These are phyloP conservation scores for Hedya salicella DNA, from an alignment of 2,888 invertebrate species.

Conservation along the genomic window DNA sequence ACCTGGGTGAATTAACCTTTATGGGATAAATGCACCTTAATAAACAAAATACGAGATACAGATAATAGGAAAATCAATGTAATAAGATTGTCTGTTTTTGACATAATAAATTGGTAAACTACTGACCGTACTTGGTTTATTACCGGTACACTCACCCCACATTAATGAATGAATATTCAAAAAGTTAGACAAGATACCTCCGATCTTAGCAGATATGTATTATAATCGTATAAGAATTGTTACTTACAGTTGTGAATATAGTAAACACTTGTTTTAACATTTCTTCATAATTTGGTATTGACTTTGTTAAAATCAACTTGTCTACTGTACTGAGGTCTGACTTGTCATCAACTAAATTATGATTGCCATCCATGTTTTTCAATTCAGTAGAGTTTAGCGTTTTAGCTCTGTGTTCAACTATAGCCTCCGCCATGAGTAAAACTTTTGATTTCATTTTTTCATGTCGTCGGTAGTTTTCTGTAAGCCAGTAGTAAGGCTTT, in stretches of 20 bases:
- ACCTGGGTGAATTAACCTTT: too few species aligned
- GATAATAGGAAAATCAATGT: too few species aligned
- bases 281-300: constrained; percentile 59
- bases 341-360: constrained; percentile 44
- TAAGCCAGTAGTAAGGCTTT: constrained; percentile 65
- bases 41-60: too few species aligned
- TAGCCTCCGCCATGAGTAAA: constrained; percentile 52
- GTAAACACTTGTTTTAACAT: constrained; percentile 68
- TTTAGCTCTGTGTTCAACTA: constrained; percentile 54
- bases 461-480: constrained; percentile 48
- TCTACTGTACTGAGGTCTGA: constrained; percentile 67
- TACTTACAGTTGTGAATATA: constrained; percentile 72
- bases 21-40: too few species aligned
- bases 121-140: too few species aligned
- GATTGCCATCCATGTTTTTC: background rate
- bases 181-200: too few species aligned
- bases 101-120: too few species aligned
- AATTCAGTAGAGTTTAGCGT: background rate
- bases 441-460: constrained; percentile 50
- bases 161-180: too few species aligned
- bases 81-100: too few species aligned
- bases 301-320: constrained; percentile 64
- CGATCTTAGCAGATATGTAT: too few species aligned
- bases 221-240: background rate
- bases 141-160: too few species aligned